Evolutionary conservation across 2,888 invertebrate species (phyloP).

Genomic region (Protodeltote pygarga): DNA sequence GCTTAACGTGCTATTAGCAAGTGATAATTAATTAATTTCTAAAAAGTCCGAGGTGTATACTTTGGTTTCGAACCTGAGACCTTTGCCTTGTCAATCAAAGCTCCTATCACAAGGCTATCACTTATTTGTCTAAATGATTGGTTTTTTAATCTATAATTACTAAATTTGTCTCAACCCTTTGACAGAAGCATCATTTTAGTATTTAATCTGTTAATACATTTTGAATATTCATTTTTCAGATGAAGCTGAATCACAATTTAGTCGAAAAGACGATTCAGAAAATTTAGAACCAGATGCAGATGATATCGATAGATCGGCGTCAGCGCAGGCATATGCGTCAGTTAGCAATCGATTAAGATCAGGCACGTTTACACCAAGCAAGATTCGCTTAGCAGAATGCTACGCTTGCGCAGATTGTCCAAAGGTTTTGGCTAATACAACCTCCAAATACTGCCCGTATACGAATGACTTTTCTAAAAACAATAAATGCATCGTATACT

Average conservation of each 20-base stretch:
- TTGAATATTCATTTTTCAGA: constrained; percentile 17
- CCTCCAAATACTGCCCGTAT: constrained; percentile 61
- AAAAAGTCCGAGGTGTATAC: no score
- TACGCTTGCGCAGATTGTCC: constrained; percentile 69
- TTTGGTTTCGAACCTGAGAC: no score
- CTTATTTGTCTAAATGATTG: no score
- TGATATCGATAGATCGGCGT: constrained; percentile 24
- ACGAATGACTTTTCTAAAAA: constrained; percentile 52
- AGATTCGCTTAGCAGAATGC: constrained; percentile 51
- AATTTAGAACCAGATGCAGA: constrained; percentile 17
- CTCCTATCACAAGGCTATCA: no score
- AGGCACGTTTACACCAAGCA: background rate
- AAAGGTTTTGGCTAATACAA: constrained; percentile 48
- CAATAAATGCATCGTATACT: constrained; percentile 66
- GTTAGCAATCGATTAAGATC: constrained; percentile 8
- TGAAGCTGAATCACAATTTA: constrained; percentile 19
- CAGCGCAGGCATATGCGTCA: constrained; percentile 16
- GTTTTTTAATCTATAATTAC: no score
- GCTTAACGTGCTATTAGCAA: no score
- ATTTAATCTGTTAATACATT: no score
- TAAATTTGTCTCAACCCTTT: no score
- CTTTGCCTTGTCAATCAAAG: no score
- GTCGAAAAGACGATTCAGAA: constrained; percentile 23
- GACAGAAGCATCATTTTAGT: no score
- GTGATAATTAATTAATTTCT: no score